Evolutionary conservation across 2,888 invertebrate genomes (phyloP), one percentile per base, ranked within the genome.

Genomic region (Digitonthophagus gazella): DNA sequence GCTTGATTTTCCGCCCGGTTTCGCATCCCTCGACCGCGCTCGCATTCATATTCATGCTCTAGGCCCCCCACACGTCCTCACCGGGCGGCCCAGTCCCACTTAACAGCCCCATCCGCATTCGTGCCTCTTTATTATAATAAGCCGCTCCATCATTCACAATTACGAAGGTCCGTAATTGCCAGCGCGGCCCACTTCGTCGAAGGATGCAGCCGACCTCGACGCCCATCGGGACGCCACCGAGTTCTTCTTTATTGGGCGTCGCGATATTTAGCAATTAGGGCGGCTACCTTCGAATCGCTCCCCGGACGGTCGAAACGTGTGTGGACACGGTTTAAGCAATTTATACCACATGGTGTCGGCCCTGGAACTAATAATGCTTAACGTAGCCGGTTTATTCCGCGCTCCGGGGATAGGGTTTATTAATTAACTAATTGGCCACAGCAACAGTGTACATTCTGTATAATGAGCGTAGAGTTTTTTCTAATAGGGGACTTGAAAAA

Each of bases 1-100:
- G 74, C 74, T 76, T 79, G 78, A 80, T 79, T 80, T 80, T 79
- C 78, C 79, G 79, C 76, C 79, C 77, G 79, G 79, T 78, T 79
- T 77, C 76, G 73, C 28, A 44, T 44, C 73, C 73, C 75, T 71
- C 74, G 76, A 75, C 75, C 75, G 76, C 75, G 72, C 77, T 75
- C 77, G 76, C 79, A 79, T 79, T 78, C 78, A 78, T 78, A 78
- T 79, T 79, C 77, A 75, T 75, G 75, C 73, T 71, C 69, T 72
- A 74, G 74, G 15, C 57, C 16, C 16, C n/a, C 57, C 16, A 57
- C 57, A 57, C 14, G 6, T 16, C 57, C 57, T 57, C 11, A n/a
- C 57, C 6, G 19, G 74, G 75, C 73, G 74, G 76, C 75, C 75
- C 75, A 74, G 74, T 71, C 28, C 72, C 71, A 73, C 74, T 74